phyloP scores from a whole-genome alignment of 2,888 invertebrate genomes.

The Drosophila koepferae region DNA sequence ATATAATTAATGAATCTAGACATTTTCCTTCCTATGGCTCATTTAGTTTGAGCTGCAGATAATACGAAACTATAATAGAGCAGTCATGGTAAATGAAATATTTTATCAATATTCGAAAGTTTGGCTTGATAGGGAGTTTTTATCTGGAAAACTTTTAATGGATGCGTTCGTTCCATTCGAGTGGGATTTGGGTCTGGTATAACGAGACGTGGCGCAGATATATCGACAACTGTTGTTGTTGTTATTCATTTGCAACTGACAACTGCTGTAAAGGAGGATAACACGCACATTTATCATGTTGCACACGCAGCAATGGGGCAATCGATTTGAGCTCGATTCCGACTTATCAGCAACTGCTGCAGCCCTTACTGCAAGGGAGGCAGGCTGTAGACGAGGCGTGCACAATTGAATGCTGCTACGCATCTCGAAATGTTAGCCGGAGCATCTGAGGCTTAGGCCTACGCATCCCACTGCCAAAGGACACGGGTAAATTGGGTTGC shows the following conservation, averaged over 20 bases:
- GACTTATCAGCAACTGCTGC: conserved; percentile 62
- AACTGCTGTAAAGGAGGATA: conserved; percentile 67
- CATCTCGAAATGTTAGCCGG: conserved; percentile 33
- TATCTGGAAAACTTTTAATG: conserved; percentile 26
- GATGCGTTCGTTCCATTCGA: conserved; percentile 31
- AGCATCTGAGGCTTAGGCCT: conserved; percentile 40
- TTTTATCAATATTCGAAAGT: conserved; percentile 21
- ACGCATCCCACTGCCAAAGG: conserved; percentile 58
- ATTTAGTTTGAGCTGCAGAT: conserved; percentile 4
- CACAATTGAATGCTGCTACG: conserved; percentile 73
- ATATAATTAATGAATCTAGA: neutral
- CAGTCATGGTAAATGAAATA: neutral
- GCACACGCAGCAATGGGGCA: conserved; percentile 64
- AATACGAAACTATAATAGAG: neutral
- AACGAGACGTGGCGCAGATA: conserved; percentile 39
- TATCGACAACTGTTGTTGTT: conserved; percentile 30
- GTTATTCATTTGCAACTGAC: conserved; percentile 73
- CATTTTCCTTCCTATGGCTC: neutral
- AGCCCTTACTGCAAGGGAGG: neutral
- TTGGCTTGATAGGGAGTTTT: conserved; percentile 5
- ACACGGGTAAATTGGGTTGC: conserved; percentile 56
- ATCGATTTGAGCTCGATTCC: conserved; percentile 75
- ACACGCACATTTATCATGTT: conserved; percentile 74
- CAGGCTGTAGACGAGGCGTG: conserved; percentile 38
- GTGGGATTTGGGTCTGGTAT: conserved; percentile 18